Evolutionary conservation across 2,113 vertebrate species (phyloP), one percentile per base, ranked within the genome.

Genomic region (Zosterops borbonicus): DNA sequence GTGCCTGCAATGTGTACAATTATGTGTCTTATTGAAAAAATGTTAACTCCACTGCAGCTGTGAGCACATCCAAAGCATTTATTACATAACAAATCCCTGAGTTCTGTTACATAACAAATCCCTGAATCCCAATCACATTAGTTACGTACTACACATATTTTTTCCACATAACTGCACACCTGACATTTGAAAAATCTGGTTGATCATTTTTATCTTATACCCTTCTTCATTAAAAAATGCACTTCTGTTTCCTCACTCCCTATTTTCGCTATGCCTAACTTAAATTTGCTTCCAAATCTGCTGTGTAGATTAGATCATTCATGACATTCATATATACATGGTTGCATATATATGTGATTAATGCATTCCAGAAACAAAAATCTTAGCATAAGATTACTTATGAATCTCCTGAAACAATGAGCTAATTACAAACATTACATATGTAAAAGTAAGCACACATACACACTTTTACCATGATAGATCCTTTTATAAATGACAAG

Each of bases 31-130:
- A 35, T 5, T 88, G 47, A 35, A 37, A 73, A 62, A 83, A 21
- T 37, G 27, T 44, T 42, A 77, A 63, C 50, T 42, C 64, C 56
- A 23, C 0, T 62, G 83, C 83, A 65, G n/a, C 25, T 73, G 59
- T 69, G 79, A 77, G 63, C 67, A 73, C 58, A 83, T 62, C 52
- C 64, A 50, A 82, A 92, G 47, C 76, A 50, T 55, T 77, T 53
- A 73, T 85, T 83, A 80, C 64, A 77, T 89, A 92, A 95, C 59
- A 76, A 83, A 90, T 58, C 77, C 81, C 82, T 1, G 25, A 46
- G 29, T 69, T 92, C 78, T 76, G 78, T 96, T 97, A 83, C 71
- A 88, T 90, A 97, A 94, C 50, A 83, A 90, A 80, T 86, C 86
- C 68, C 92, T 25, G 73, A 76, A 90, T 88, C 94, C 88, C 92